These are phyloP conservation scores for Phyllotreta cruciferae DNA, from an alignment of 2,888 invertebrate species.

Conservation along the genomic window DNA sequence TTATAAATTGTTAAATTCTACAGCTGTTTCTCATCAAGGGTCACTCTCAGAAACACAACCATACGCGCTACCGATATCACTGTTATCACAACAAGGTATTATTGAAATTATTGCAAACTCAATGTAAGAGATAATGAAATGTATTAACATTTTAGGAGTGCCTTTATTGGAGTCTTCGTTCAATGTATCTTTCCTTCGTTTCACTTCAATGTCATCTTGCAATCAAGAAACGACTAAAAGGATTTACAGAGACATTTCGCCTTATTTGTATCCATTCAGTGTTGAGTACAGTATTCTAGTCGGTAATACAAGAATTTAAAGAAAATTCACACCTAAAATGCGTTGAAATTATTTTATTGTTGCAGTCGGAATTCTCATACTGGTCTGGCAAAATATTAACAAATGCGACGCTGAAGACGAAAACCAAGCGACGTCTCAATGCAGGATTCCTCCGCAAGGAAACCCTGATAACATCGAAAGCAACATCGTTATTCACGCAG, in stretches of 20 bases:
- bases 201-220: slow-evolving; percentile 57
- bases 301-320: slow-evolving; percentile 60
- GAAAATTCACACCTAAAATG: neutral
- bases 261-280: slow-evolving; percentile 81
- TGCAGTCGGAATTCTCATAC: slow-evolving; percentile 74
- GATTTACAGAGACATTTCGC: slow-evolving; percentile 70
- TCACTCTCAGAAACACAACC: neutral
- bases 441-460: slow-evolving; percentile 43
- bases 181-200: slow-evolving; percentile 42
- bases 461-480: slow-evolving; percentile 47
- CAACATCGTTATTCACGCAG: slow-evolving; percentile 62
- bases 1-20: too few species aligned
- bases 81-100: slow-evolving; percentile 6
- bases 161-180: slow-evolving; percentile 51
- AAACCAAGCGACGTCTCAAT: slow-evolving; percentile 43
- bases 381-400: slow-evolving; percentile 79
- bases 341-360: slow-evolving; percentile 29
- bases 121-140: neutral
- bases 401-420: slow-evolving; percentile 59
- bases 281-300: slow-evolving; percentile 82
- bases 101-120: neutral
- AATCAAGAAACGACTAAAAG: slow-evolving; percentile 61
- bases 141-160: slow-evolving; percentile 36
- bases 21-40: too few species aligned
- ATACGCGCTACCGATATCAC: slow-evolving; percentile 8